Evolutionary conservation across 2,113 vertebrate genomes (phyloP), one percentile per base, ranked within the genome.

Genomic region (Cryptomyrus ogoouensis): DNA sequence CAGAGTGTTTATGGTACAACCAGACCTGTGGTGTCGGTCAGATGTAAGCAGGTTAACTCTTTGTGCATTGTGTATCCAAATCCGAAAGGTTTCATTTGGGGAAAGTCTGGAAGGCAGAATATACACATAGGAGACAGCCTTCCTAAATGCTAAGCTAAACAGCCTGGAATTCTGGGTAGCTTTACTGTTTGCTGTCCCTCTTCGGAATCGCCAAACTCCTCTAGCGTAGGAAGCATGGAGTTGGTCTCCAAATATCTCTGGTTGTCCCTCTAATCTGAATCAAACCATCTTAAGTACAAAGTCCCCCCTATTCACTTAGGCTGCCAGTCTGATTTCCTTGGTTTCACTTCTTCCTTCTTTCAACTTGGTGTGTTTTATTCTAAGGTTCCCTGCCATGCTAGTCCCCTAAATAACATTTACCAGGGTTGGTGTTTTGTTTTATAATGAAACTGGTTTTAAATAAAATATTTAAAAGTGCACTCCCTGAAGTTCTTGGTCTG

Each of bases 401-500:
- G 35, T 39, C 35, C 17, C 74, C 74, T 15, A 80, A 42, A 15
- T 62, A 42, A 88, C 62, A 62, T 66, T 62, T 66, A 42, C 35
- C 49, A 17, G 42, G 19, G 87, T 27, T 27, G 19, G 7, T 50
- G n/a, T 89, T 17, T 88, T 87, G 13, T 90, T 84, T 87, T 90
- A 90, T 44, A 3, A 17, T 83, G 58, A 70, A 89, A 24, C 31
- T 90, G 56, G 90, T 93, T 93, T 92, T 91, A 93, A 93, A 91
- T 92, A 93, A 93, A 89, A 56, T 49, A 70, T 89, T 84, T 87
- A 53, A 39, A 89, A 88, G 13, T 49, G 42, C 88, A 70, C 13
- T 17, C 12, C 47, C 27, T 87, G 85, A 17, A 47, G 31, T 24
- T 58, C 19, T 42, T 88, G 17, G 53, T 56, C 46, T 47, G 44